Conservation (phyloP, 1,140 invertebrate genomes). For the Drosophila lacteicornis region DNA sequence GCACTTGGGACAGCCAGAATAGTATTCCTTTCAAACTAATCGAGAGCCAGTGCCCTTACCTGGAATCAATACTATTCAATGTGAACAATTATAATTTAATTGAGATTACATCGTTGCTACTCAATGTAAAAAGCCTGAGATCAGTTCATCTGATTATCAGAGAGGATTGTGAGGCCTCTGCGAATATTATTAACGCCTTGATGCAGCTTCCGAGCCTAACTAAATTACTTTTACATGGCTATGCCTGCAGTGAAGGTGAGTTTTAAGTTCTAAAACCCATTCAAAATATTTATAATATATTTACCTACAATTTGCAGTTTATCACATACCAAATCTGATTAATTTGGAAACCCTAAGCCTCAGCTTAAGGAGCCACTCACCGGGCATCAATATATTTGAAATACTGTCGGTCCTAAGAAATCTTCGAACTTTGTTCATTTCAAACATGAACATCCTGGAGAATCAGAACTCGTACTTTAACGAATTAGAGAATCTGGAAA, state of each 20-base stretch:
- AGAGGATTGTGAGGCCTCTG: neutral
- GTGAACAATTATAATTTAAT: neutral
- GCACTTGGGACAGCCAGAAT: neutral
- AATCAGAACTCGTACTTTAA: neutral
- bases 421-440: neutral
- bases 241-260: neutral
- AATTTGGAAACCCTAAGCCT: slow-evolving; percentile 7
- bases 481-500: neutral
- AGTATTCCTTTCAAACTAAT: neutral
- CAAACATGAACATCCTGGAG: slow-evolving; percentile 1
- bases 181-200: neutral
- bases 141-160: slow-evolving; percentile 3
- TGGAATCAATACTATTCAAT: slow-evolving; percentile 6
- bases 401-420: neutral
- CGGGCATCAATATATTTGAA: neutral
- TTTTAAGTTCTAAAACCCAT: fast-evolving
- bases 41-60: neutral
- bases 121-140: neutral
- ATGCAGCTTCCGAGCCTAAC: neutral
- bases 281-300: neutral
- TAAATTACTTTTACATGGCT: neutral
- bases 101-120: neutral
- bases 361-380: neutral
- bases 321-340: neutral
- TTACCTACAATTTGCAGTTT: neutral